Conservation (phyloP, 2,888 invertebrate species). For the Eupsilia transversa region DNA sequence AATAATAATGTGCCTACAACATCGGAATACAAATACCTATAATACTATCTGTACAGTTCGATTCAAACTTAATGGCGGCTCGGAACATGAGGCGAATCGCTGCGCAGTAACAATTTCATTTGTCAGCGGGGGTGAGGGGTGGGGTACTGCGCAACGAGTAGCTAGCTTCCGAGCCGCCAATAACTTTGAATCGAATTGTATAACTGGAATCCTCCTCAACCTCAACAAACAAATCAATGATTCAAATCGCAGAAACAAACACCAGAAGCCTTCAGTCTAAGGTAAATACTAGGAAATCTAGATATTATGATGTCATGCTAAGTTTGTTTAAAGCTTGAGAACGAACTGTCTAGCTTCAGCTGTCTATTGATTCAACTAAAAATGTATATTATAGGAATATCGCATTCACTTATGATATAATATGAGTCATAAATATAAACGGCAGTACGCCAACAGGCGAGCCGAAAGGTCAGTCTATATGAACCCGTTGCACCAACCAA, state of each 20-base stretch:
- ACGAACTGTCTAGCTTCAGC: not conserved
- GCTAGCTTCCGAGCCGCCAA: no score
- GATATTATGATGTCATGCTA: conserved; percentile 18
- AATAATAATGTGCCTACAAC: not conserved
- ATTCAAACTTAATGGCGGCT: no score
- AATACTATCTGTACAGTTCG: no score
- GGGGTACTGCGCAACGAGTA: no score
- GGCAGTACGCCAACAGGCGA: not conserved
- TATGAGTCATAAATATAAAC: no score
- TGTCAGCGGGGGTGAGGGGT: no score
- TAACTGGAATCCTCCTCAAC: conserved; percentile 1
- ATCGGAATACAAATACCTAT: not conserved
- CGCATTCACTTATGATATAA: not conserved
- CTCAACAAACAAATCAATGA: conserved; percentile 12
- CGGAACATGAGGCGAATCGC: no score
- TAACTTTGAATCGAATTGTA: no score
- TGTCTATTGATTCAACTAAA: conserved; percentile 29
- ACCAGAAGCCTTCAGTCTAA: conserved; percentile 18
- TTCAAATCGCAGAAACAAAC: conserved; percentile 21
- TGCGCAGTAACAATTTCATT: no score
- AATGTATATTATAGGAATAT: not conserved
- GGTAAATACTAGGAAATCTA: conserved; percentile 29
- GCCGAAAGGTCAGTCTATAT: no score
- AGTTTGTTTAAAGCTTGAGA: conserved; percentile 29
- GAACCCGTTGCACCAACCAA: not conserved